Conservation (phyloP, 1,140 invertebrate genomes). For the Tetragonula clypearis region DNA sequence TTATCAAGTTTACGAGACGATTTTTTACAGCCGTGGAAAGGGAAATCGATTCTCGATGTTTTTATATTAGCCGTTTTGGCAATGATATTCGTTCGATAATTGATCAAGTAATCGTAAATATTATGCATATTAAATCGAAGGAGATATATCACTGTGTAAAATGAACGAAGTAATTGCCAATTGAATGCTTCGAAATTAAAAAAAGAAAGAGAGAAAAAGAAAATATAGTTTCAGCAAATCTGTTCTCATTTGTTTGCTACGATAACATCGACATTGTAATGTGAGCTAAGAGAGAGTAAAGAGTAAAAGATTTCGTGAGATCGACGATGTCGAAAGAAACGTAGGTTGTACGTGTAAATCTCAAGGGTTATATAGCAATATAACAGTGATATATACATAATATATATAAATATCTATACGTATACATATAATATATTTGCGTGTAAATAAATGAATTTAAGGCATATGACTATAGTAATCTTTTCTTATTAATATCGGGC, state of each 20-base stretch:
- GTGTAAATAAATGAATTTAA: constrained; percentile 81
- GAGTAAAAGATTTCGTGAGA: not conserved
- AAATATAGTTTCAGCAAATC: not conserved
- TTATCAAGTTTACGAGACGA: constrained; percentile 1
- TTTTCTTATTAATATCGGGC: not conserved
- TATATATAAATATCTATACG: constrained; percentile 54
- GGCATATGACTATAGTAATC: constrained; percentile 35
- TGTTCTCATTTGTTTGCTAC: not conserved
- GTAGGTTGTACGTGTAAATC: constrained; percentile 74
- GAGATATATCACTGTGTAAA: not conserved
- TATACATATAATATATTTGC: constrained; percentile 79
- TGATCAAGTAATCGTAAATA: not conserved
- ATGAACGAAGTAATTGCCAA: not conserved
- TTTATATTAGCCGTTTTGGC: not conserved
- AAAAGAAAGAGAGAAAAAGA: no score
- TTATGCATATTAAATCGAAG: not conserved
- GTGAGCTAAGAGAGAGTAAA: no score
- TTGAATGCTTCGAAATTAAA: not conserved
- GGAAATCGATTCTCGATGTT: not conserved
- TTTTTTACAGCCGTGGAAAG: not conserved
- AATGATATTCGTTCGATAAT: not conserved
- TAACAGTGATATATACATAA: constrained; percentile 76
- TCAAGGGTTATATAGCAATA: constrained; percentile 75
- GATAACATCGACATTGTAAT: not conserved
- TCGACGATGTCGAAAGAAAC: constrained; percentile 16